A percentile compares a stretch with the other conserved stretches of the same genome.
Conservation (phyloP, 2,888 invertebrate genomes). For the Philonicus albiceps region DNA sequence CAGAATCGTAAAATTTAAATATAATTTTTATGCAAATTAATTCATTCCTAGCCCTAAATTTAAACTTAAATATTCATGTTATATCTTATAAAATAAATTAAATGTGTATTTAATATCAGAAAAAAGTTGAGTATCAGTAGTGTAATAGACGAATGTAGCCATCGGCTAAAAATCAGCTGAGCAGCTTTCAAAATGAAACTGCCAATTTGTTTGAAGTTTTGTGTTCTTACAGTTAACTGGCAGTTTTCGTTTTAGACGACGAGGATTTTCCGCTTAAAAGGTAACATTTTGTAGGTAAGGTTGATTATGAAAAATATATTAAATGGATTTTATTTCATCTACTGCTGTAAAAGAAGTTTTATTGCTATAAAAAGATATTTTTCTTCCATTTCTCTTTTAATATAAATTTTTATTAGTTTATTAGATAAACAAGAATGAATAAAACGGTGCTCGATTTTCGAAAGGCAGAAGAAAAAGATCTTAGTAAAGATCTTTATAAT, state of each 20-base stretch:
- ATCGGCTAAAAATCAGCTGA: background rate
- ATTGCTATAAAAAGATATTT: background rate
- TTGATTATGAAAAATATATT: background rate
- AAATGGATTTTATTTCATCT: no score
- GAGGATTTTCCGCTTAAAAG: background rate
- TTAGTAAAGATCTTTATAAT: conserved; percentile 56
- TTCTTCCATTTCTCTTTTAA: background rate
- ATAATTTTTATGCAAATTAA: background rate
- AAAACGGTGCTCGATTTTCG: conserved; percentile 57
- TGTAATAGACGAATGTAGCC: background rate
- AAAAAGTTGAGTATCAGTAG: background rate
- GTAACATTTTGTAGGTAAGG: background rate
- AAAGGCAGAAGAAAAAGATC: conserved; percentile 60
- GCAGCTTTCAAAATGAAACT: background rate
- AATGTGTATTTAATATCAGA: background rate
- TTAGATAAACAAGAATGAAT: conserved; percentile 55
- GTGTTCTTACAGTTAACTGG: background rate
- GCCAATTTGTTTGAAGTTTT: background rate
- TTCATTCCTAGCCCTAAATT: background rate
- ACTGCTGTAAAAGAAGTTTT: background rate
- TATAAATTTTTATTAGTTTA: background rate
- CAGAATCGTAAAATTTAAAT: background rate
- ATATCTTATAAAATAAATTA: background rate
- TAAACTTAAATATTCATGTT: no score
- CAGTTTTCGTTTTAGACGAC: background rate